phyloP scores from a whole-genome alignment of 2,797 vertebrate species.

The Enteromius thamalakanensis region DNA sequence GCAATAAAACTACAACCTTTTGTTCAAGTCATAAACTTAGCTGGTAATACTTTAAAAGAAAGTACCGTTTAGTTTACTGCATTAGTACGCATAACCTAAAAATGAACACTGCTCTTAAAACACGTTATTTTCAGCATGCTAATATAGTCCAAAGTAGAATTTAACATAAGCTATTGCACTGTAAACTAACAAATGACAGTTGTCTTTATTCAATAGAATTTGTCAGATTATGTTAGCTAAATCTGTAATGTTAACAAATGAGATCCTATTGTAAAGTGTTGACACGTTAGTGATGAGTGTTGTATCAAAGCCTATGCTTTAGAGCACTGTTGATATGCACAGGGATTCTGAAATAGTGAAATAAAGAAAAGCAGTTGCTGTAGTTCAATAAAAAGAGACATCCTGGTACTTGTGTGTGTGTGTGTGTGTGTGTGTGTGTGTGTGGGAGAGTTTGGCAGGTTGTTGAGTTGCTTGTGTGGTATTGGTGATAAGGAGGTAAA shows the following conservation, averaged over 20 bases:
- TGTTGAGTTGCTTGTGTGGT: slow-evolving; percentile 64
- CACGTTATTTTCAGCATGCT: neutral
- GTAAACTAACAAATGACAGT: neutral
- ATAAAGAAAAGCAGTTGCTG: neutral
- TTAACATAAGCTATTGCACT: neutral
- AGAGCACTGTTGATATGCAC: neutral
- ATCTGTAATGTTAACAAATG: neutral
- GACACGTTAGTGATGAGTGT: neutral
- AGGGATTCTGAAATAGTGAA: neutral
- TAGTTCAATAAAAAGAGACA: slow-evolving; percentile 32
- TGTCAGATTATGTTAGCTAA: neutral
- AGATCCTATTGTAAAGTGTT: neutral
- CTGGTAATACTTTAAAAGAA: neutral
- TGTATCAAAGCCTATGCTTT: neutral
- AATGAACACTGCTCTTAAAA: neutral
- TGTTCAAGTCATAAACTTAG: neutral
- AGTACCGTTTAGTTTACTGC: neutral
- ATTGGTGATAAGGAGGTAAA: slow-evolving; percentile 70
- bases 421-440: slow-evolving; percentile 63
- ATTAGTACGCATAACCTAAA: neutral
- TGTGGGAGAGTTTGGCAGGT: slow-evolving; percentile 65
- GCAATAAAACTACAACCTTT: neutral
- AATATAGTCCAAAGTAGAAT: neutral
- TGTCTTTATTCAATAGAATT: too few species aligned
- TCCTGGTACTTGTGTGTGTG: slow-evolving; percentile 61